Base-by-base conservation (phyloP, 2,888 invertebrate species). In the Nudaria mundana region DNA sequence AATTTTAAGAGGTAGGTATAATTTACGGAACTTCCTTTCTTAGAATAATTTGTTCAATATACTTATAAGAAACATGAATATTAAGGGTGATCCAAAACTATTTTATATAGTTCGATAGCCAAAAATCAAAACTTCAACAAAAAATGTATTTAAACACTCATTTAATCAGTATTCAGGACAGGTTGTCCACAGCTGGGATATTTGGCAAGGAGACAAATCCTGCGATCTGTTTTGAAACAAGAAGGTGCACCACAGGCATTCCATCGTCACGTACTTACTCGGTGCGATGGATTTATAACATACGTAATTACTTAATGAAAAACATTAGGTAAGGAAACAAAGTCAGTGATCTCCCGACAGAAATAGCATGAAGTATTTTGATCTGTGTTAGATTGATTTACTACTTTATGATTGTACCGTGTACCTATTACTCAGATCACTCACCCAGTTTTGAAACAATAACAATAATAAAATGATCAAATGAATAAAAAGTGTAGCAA, bases 121-220 rank as follows among this genome's bases (percentile, higher is more conserved):
- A 65, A 65, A 66, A 66, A 75, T 76, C 60, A 78, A 81, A 79
- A 82, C 79, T 81, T 72, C 82, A 82, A 81, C 78, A 71, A 76
- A 77, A 79, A 78, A 71, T 66, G 70, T 76, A 84, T 81, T 83
- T 85, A 82, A 81, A 81, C 72, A 74, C 57, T 63, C 66, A 72
- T 77, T 75, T 76, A 77, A 86, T 86, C 84, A 81, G 84, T 83
- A 86, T 88, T 83, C 88, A 71, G 74, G 63, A 64, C 68, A 71
- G 74, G 71, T 52, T 59, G 81, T 79, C 76, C 77, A 72, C 83
- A 81, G 81, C 80, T 79, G 83, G 74, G 76, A 70, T 74, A 80
- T 86, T 88, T 87, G 86, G 84, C 85, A 82, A 75, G 59, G 69
- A 71, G 69, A 78, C 78, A 78, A 77, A 62, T 71, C 69, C 66